Percentiles rank a stretch among this genome's conserved stretches.
These are phyloP conservation scores for Pollenia angustigena DNA, from an alignment of 2,888 invertebrate species.

Conservation along the genomic window DNA sequence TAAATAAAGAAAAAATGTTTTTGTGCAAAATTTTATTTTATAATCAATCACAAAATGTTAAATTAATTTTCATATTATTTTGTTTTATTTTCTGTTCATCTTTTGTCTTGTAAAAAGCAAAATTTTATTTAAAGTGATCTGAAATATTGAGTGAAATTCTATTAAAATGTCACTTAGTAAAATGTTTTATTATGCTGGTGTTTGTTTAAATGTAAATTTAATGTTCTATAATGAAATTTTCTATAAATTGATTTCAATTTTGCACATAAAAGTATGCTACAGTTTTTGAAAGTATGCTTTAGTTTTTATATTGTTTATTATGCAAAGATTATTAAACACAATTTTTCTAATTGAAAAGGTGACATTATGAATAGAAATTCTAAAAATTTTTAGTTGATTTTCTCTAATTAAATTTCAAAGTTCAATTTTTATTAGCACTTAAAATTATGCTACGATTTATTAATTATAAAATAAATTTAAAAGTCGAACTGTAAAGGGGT, in stretches of 20 bases:
- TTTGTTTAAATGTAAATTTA: not conserved
- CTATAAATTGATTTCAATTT: slow-evolving; percentile 2
- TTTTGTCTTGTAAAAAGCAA: not conserved
- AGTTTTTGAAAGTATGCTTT: not conserved
- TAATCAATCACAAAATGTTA: slow-evolving; percentile 65
- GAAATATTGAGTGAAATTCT: slow-evolving; percentile 38
- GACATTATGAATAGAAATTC: too few species aligned
- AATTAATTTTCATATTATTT: slow-evolving; percentile 46
- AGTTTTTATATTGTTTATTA: not conserved
- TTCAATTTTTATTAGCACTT: too few species aligned
- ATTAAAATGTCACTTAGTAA: slow-evolving; percentile 26
- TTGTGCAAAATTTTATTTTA: slow-evolving; percentile 39
- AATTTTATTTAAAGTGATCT: slow-evolving; percentile 25
- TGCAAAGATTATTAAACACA: not conserved
- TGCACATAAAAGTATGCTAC: slow-evolving; percentile 24
- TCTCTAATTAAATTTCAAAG: too few species aligned
- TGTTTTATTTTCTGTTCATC: slow-evolving; percentile 1
- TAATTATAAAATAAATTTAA: too few species aligned
- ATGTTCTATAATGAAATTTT: slow-evolving; percentile 11
- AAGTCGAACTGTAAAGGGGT: too few species aligned
- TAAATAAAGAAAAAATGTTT: not conserved
- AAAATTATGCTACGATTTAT: too few species aligned
- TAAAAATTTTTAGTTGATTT: too few species aligned
- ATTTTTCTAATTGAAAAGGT: not conserved
- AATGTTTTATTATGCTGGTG: not conserved